Base-by-base conservation (phyloP, 2,888 invertebrate genomes). In the Zaprionus lineosus region DNA sequence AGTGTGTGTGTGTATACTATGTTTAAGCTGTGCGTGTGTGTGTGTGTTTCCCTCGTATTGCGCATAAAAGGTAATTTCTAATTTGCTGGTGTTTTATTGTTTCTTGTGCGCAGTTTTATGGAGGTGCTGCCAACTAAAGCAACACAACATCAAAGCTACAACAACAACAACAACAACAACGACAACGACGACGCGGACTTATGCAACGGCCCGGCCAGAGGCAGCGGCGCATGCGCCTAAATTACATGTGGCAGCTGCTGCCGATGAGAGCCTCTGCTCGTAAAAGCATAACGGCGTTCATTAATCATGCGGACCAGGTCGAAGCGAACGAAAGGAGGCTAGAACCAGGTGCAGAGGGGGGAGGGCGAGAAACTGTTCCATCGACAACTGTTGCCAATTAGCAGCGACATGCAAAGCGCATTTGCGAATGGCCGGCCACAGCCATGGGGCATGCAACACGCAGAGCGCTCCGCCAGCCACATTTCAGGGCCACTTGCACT, bases 241-340 rank as follows among this genome's bases (percentile, higher is more conserved):
- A 68, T 76, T 79, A 84, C 82, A 81, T 65, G 62, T 65, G 62
- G 59, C 79, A 72, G 73, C 76, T 52, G 74, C 33, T 40, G 57
- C 44, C 34, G 50, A 33, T 29, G 62, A 29, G 34, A 26, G 57
- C 48, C 37, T 26, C 48, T 56, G 61, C 51, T 74, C 83, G 74
- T 84, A 81, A 86, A 68, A 86, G 86, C 81, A 86, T 81, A 81
- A 81, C 79, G 79, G 86, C 84, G 61, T 70, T 73, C 84, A 85
- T 86, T 86, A 81, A 81, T 81, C 81, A 86, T 81, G 79, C 86
- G 59, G 71, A 61, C 57, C 82, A 57, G 59, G 69, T 69, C 50
- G 21, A 51, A 43, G 21, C 61, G 36, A 28, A 40, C 39, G 58
- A 53, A 75, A 75, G 39, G 39, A 62, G 74, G 58, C 69, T 71